phyloP scores from a whole-genome alignment of 1,140 invertebrate genomes.

The Meloidogyne chitwoodi region DNA sequence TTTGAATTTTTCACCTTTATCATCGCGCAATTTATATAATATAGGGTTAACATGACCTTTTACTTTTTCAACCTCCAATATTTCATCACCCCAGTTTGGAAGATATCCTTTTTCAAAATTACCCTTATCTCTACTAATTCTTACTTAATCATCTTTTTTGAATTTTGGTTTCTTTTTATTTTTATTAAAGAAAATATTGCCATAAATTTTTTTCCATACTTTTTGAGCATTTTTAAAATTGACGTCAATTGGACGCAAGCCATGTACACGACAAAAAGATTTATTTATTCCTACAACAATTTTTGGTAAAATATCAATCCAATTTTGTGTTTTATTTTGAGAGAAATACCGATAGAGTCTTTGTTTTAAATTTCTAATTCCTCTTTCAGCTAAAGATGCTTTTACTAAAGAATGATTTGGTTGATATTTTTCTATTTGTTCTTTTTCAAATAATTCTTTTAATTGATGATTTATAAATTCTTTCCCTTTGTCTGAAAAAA shows the following conservation, averaged over 20 bases:
- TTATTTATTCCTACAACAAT: constrained; percentile 18
- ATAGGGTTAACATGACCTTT: neutral
- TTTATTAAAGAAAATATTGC: neutral
- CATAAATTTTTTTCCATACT: neutral
- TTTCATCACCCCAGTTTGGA: too few species aligned
- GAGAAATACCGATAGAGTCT: too few species aligned
- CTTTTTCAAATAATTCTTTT: neutral
- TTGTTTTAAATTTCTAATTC: too few species aligned
- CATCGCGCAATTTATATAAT: neutral
- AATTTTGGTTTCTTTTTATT: neutral
- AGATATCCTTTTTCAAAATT: too few species aligned
- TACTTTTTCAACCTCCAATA: too few species aligned
- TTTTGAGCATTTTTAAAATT: constrained; percentile 1
- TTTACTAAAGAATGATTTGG: constrained; percentile 5
- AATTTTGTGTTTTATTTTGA: neutral
- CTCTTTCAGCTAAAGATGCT: constrained; percentile 29
- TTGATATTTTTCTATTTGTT: neutral
- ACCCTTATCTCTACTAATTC: too few species aligned
- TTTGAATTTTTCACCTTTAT: neutral
- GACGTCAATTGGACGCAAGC: neutral
- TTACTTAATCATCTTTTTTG: too few species aligned
- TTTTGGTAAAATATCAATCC: neutral
- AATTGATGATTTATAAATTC: too few species aligned
- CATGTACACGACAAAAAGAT: neutral
- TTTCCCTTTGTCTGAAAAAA: too few species aligned